These are phyloP conservation scores for Eristalis pertinax DNA, from an alignment of 2,888 invertebrate species.

Conservation along the genomic window DNA sequence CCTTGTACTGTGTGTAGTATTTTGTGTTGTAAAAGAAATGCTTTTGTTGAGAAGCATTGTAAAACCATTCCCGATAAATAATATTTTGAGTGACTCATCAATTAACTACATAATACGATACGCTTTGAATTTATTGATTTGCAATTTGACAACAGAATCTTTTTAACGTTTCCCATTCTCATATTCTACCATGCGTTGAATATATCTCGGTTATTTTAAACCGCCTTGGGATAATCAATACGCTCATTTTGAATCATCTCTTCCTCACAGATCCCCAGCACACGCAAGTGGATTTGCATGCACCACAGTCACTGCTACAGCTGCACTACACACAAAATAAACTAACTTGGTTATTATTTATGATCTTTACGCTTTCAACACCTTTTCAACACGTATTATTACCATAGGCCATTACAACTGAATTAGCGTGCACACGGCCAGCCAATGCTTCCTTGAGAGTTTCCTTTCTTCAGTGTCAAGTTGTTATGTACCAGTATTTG, in stretches of 20 bases:
- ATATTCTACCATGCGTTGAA: neutral
- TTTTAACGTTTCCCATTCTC: neutral
- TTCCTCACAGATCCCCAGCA: constrained; percentile 54
- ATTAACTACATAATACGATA: too few species aligned
- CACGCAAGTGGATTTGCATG: constrained; percentile 37
- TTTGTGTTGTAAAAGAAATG: too few species aligned
- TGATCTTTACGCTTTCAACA: constrained; percentile 67
- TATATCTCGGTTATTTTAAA: neutral
- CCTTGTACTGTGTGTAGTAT: too few species aligned
- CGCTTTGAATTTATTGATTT: neutral
- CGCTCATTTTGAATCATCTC: constrained; percentile 14
- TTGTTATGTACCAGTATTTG: constrained; percentile 16
- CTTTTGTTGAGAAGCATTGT: too few species aligned
- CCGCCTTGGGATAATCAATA: neutral
- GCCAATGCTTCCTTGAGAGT: constrained; percentile 14
- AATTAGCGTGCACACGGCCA: constrained; percentile 62
- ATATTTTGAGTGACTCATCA: too few species aligned
- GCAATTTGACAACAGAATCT: neutral
- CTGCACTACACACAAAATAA: constrained; percentile 28
- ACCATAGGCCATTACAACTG: constrained; percentile 72
- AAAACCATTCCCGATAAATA: too few species aligned
- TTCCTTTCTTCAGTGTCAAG: constrained; percentile 5
- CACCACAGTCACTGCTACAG: constrained; percentile 3
- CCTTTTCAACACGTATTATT: constrained; percentile 73
- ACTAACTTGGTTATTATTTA: constrained; percentile 69